Conservation (phyloP, 2,888 invertebrate genomes). For the Serrognathus titanus region DNA sequence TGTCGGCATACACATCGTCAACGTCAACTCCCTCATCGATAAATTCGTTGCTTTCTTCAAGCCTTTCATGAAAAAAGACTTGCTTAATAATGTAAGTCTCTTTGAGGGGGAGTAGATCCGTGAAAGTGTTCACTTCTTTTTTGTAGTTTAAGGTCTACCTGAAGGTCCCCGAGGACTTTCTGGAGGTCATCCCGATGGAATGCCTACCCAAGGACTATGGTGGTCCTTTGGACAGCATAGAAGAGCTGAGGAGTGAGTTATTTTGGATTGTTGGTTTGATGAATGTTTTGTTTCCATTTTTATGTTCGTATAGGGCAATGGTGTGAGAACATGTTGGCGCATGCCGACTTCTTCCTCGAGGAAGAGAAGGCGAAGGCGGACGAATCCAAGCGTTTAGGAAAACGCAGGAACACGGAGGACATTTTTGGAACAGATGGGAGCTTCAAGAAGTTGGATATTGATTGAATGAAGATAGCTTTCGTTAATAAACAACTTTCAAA, state of each 20-base stretch:
- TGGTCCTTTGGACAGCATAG: slow-evolving; percentile 7
- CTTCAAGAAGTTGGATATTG: slow-evolving; percentile 68
- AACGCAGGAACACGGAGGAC: slow-evolving; percentile 58
- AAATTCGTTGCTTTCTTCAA: slow-evolving; percentile 62
- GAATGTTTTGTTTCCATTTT: no score
- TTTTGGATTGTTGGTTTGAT: no score
- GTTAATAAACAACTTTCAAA: no score
- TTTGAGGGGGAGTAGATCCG: no score
- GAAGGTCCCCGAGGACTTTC: no score
- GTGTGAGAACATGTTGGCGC: no score
- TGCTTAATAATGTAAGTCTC: slow-evolving; percentile 49
- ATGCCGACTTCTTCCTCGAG: slow-evolving; percentile 43
- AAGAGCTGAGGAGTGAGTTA: slow-evolving; percentile 4
- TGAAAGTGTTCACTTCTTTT: no score
- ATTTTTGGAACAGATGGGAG: slow-evolving; percentile 66
- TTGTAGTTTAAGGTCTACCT: no score
- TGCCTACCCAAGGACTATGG: slow-evolving; percentile 18
- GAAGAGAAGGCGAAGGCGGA: slow-evolving; percentile 55
- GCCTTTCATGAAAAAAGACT: slow-evolving; percentile 68
- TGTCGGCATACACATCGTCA: slow-evolving; percentile 65
- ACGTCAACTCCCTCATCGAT: slow-evolving; percentile 66
- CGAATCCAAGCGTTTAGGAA: slow-evolving; percentile 59
- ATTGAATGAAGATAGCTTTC: slow-evolving; percentile 43
- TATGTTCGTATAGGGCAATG: no score
- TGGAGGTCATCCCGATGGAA: slow-evolving; percentile 14